Conservation (phyloP, 2,888 invertebrate species). For the Limulus polyphemus region DNA sequence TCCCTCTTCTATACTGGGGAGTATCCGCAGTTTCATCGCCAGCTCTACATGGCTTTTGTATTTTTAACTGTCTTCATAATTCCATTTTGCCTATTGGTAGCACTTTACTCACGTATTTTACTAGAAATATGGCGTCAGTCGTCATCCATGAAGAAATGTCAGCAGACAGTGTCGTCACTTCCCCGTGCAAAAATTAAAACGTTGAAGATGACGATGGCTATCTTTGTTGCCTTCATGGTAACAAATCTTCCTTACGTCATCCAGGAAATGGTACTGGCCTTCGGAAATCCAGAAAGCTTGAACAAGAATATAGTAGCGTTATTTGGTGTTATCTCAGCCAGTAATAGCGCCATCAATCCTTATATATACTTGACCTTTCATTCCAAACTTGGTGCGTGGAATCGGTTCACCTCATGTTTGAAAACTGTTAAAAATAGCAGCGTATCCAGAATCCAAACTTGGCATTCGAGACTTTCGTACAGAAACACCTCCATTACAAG, state of each 20-base stretch:
- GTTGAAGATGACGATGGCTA: constrained; percentile 34
- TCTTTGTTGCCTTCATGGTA: constrained; percentile 13
- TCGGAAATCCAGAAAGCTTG: constrained; percentile 9
- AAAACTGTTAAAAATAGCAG: too few species aligned
- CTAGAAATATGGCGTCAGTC: constrained; percentile 12
- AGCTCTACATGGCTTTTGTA: constrained; percentile 15
- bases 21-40: constrained; percentile 7
- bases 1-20: constrained; percentile 14
- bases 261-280: constrained; percentile 17
- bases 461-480: too few species aligned
- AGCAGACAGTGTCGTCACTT: constrained; percentile 23
- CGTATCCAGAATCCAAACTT: too few species aligned
- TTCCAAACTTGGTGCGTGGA: constrained; percentile 5
- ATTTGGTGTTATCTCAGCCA: constrained; percentile 19
- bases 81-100: constrained; percentile 10
- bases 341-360: constrained; percentile 21
- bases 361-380: constrained; percentile 20
- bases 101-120: constrained; percentile 13
- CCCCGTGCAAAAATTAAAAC: constrained; percentile 37
- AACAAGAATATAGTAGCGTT: constrained; percentile 14
- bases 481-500: too few species aligned
- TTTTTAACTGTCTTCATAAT: constrained; percentile 15
- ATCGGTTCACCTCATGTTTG: too few species aligned
- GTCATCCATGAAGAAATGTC: constrained; percentile 3
- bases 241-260: constrained; percentile 15